Evolutionary conservation across 2,113 vertebrate genomes (phyloP), one percentile per base, ranked within the genome.

Genomic region (Trematocara nigrifrons): DNA sequence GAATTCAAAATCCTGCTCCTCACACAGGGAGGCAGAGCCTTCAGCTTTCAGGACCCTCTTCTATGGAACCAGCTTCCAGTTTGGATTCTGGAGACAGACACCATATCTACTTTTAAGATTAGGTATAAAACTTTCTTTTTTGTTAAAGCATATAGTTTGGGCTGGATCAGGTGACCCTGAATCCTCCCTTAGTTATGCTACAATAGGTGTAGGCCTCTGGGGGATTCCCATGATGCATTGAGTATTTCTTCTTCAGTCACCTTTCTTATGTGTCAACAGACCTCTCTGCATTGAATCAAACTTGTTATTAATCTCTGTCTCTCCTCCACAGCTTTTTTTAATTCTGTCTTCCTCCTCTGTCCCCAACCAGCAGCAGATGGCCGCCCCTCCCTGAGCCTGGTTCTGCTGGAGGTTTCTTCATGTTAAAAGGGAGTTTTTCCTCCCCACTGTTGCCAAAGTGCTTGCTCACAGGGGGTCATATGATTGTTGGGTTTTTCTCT

Each of bases 61-160:
- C 26, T 3, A 3, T 56, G 53, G 22, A 61, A 33, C 29, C 57
- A 61, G 57, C 57, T 61, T 61, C 29, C 57, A 61, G 1, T 61
- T 61, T 33, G 57, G 57, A 61, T 61, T 61, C 3, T 6, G 57
- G 29, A 61, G 57, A 61, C 57, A 61, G 57, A 33, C 29, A 61
- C 15, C 0, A 61, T 35, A 0, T 35, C 31, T 61, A 10, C 57
- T 61, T 61, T 35, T n/a, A 35, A 61, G 16, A 61, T 61, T 0
- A 35, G 57, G 16, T 16, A 35, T 61, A 61, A n/a, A 61, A 61
- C 5, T 11, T 61, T 35, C 9, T 10, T 61, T 6, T 35, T 61
- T 61, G 57, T 18, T 35, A 61, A 61, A 61, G 33, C 59, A 5
- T 38, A 7, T 64, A 64, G 33, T 38, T 35, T 0, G 4, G 16